Base-by-base conservation (phyloP, 2,888 invertebrate species). In the Campoplex capitator region DNA sequence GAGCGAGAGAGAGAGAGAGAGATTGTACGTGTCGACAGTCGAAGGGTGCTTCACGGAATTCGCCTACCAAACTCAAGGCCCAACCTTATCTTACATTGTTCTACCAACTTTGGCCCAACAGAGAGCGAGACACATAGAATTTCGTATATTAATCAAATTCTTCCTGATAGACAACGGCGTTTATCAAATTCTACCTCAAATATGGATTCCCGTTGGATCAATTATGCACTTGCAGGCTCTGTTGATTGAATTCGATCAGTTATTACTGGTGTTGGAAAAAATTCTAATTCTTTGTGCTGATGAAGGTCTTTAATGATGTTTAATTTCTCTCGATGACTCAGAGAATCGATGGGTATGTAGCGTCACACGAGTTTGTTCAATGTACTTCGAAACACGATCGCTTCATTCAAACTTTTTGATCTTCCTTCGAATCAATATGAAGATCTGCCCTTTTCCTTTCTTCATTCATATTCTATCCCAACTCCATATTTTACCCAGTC, bases 11-110 rank as follows among this genome's bases (percentile, higher is more conserved):
- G 23, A 23, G 0, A 23, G 23, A 23, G 23, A 23, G 23, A 23
- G 84, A 81, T 82, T 70, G 86, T 86, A 87, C 86, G 86, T 84
- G 86, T 76, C 81, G 84, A 84, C 84, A 74, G 86, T 70, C 84
- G 86, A 87, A 81, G 77, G 80, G 32, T 62, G 68, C 77, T 84
- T 80, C 62, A 70, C 58, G 45, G 74, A 84, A 87, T 87, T 78
- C 48, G 75, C 51, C 23, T 58, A 75, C 48, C 62, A 75, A 73
- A 62, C 38, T 38, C 71, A 54, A 68, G 68, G 68, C 32, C 32
- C 32, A 62, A 32, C 32, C 62, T 62, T 32, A 16, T 32, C 32
- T 73, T 70, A 84, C 74, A 84, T 84, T 87, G 84, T 84, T 84
- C 81, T 7, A 28, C 65, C 48, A 86, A 86, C 83, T 86, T 83